Evolutionary conservation across 2,797 vertebrate genomes (phyloP).

Genomic region (Poeciliopsis paucimaculata): DNA sequence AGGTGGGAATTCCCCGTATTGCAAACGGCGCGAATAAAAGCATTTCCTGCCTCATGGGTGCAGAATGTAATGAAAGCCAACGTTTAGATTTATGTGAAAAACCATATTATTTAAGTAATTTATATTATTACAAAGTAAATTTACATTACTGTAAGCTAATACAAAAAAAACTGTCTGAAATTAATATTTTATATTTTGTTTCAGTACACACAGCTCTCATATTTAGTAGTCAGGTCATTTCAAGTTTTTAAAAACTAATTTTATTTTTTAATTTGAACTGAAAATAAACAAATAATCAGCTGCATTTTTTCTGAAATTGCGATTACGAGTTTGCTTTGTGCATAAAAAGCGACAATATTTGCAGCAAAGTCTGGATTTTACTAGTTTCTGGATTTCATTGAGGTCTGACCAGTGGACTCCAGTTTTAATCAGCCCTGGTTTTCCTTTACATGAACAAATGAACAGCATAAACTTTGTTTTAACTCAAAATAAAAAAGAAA

Average conservation of each 20-base stretch:
- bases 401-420: neutral
- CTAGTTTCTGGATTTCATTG: neutral
- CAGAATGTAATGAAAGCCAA: conserved; percentile 32
- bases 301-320: neutral
- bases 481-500: neutral
- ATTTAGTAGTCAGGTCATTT: neutral
- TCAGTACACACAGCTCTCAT: neutral
- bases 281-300: neutral
- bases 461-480: conserved; percentile 1
- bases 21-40: conserved; percentile 31
- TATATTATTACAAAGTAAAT: neutral
- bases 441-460: neutral
- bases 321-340: neutral
- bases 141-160: neutral
- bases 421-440: neutral
- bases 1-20: conserved; percentile 60
- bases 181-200: neutral
- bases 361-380: neutral
- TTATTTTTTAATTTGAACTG: neutral
- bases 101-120: neutral
- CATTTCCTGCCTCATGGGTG: conserved; percentile 49
- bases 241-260: neutral
- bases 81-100: conserved; percentile 5
- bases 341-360: neutral
- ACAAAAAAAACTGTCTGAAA: neutral